phyloP scores from a whole-genome alignment of 1,140 invertebrate genomes.

The Leucophenga varia region DNA sequence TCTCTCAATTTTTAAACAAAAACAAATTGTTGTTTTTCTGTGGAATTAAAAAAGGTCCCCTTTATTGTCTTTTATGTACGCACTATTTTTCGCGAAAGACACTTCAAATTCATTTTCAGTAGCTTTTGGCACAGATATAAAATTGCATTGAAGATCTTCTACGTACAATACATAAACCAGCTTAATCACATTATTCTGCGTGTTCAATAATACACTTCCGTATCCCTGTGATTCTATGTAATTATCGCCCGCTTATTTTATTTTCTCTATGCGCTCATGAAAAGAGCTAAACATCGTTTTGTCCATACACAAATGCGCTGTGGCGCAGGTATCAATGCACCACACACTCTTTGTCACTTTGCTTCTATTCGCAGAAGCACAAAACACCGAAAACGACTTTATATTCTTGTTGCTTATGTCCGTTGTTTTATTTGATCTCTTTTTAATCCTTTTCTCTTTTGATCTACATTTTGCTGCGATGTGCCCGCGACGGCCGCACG shows the following conservation, averaged over 20 bases:
- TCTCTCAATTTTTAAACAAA: constrained; percentile 2
- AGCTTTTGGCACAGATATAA: too few species aligned
- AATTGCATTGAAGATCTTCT: constrained; percentile 26
- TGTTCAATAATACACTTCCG: constrained; percentile 5
- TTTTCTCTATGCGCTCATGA: neutral
- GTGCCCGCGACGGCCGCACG: neutral
- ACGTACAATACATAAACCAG: constrained; percentile 24
- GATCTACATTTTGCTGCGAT: constrained; percentile 2
- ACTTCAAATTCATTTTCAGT: constrained; percentile 11
- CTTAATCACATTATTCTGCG: constrained; percentile 1
- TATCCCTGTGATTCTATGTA: constrained; percentile 12
- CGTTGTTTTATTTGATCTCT: neutral
- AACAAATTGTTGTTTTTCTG: constrained; percentile 11
- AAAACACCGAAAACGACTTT: neutral
- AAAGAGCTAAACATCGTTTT: constrained; percentile 4
- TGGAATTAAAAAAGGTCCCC: neutral
- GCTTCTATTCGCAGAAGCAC: neutral
- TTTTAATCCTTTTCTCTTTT: neutral
- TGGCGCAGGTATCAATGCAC: constrained; percentile 24
- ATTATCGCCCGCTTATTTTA: constrained; percentile 17
- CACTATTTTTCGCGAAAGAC: neutral
- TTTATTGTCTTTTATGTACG: neutral
- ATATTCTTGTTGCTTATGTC: neutral
- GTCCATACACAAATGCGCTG: constrained; percentile 19
- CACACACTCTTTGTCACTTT: constrained; percentile 1